Base-by-base conservation (phyloP, 2,797 vertebrate genomes). In the Lycodopsis pacificus region DNA sequence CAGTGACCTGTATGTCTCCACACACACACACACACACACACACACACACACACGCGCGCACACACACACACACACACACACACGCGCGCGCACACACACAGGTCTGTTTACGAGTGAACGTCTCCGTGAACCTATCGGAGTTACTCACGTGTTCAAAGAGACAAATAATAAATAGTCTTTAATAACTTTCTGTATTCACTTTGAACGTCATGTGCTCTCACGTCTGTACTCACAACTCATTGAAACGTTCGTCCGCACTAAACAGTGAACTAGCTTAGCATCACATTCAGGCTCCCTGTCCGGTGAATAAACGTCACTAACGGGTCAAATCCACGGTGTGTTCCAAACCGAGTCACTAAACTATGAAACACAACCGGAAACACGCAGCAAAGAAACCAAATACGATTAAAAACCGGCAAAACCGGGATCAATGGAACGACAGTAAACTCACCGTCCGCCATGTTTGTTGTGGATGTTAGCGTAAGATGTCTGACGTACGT, bases 381-480 rank as follows among this genome's bases (percentile, higher is more conserved):
- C 9, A 11, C 32, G 10, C 4, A 4, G 2, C 0, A 25, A 19
- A 68, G 0, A 3, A 3, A 5, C 14, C 1, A 7, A 22, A 65
- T 19, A 0, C 5, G 19, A 0, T 0, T 0, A 4, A 19, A 30
- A 62, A 66, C 6, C 2, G 0, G 3, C 0, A 1, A 10, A 53
- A 81, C 25, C 5, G 6, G 4, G 3, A 13, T 2, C 20, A 76
- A 58, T 27, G 36, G 1, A 34, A 44, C 2, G 79, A 90, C 80
- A 84, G 82, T 84, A 9, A n/a, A 91, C 95, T 91, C 25, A 96
- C 95, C 95, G 79, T 96, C 95, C 80, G 95, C 94, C 95, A 96
- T 96, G 89, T 95, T 95, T 95, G 95, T 95, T 95, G 90, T 94
- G 88, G 79, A 71, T 81, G 51, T 77, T 77, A 87, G 90, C 87